Evolutionary conservation across 2,113 vertebrate species (phyloP).

Genomic region (Mobula hypostoma): DNA sequence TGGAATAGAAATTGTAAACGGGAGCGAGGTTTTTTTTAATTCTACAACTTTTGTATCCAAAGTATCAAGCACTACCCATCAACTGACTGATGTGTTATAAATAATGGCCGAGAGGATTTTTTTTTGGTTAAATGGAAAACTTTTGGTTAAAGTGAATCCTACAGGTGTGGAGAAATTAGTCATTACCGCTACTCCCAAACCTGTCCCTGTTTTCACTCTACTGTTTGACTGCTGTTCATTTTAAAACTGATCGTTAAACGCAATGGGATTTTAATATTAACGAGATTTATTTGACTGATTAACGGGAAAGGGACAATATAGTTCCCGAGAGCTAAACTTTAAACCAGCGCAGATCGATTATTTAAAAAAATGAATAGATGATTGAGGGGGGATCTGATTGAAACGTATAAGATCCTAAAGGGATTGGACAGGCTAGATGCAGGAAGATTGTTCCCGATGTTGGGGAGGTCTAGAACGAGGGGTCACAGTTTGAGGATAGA

Average conservation of each 20-base stretch:
- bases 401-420: too few species aligned
- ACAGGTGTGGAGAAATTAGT: not conserved
- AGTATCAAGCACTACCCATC: not conserved
- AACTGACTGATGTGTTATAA: not conserved
- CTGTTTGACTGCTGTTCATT: not conserved
- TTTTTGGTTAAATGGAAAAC: not conserved
- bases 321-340: not conserved
- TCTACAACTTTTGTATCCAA: not conserved
- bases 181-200: not conserved
- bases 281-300: not conserved
- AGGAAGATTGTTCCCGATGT: too few species aligned
- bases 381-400: too few species aligned
- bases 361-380: constrained; percentile 14
- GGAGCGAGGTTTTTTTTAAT: not conserved
- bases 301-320: not conserved
- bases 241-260: not conserved
- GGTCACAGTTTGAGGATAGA: too few species aligned
- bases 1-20: not conserved
- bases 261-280: not conserved
- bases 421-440: too few species aligned
- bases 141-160: not conserved
- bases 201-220: not conserved
- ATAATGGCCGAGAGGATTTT: not conserved
- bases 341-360: not conserved
- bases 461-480: too few species aligned